Evolutionary conservation across 2,797 vertebrate species (phyloP), one percentile per base, ranked within the genome.

Genomic region (Pipistrellus kuhlii): DNA sequence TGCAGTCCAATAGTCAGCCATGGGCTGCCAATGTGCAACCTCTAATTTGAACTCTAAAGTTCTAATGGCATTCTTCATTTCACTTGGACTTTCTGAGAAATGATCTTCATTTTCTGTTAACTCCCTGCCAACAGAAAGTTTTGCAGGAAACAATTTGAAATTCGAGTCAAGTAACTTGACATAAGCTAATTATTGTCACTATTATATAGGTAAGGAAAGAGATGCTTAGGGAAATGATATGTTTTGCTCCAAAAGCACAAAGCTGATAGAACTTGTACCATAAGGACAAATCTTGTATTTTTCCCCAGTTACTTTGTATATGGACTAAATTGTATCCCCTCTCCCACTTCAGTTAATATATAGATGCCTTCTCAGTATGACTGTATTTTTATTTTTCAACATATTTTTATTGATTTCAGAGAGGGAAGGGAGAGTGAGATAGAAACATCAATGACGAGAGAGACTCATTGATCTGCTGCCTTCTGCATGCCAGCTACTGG

Each of bases 71-170:
- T 84, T 5, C 41, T 88, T 57, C 85, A 68, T 89, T 85, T 94
- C 46, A 75, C 20, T 87, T 85, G 68, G 57, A 82, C 66, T 91
- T 85, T 32, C 30, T 88, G 71, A 90, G 44, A 92, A 91, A 87
- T 64, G 5, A 81, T 90, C 7, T 23, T 53, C 25, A 76, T 83
- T 86, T 90, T 82, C 5, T 48, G 30, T 85, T 86, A 66, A 12
- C 11, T 86, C 15, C 2, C 9, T n/a, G n/a, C 48, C 38, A 35
- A 41, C 35, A 86, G 53, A 69, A 73, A 77, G 35, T 27, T 81
- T 80, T n/a, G 17, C 44, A 88, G 64, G 59, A 72, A 81, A 76
- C 38, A 23, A 38, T 38, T 18, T 83, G 59, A 48, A 68, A 68
- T 59, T 82, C 48, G 69, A 44, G 10, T 68, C 18, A 30, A 76